These are phyloP conservation scores for Sylvicola cinctus DNA, from an alignment of 2,888 invertebrate genomes.

Conservation along the genomic window DNA sequence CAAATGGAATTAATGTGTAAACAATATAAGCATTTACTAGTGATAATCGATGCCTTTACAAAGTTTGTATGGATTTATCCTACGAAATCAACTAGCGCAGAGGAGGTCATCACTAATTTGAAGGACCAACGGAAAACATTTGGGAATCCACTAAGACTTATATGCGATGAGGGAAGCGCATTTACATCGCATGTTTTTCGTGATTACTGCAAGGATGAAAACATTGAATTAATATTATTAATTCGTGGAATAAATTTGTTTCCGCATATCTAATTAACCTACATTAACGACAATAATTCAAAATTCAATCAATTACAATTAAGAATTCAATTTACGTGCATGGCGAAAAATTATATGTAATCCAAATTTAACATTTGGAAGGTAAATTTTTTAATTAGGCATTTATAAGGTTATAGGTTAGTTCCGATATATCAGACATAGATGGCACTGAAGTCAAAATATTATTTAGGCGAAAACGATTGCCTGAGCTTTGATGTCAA, in stretches of 20 bases:
- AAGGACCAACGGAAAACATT: conserved; percentile 6
- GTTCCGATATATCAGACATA: background rate
- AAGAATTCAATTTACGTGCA: too few species aligned
- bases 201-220: background rate
- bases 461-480: background rate
- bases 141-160: conserved; percentile 8
- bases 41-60: conserved; percentile 14
- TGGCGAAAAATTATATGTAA: too few species aligned
- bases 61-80: conserved; percentile 12
- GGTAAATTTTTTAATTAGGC: too few species aligned
- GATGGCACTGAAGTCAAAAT: background rate
- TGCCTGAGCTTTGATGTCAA: too few species aligned
- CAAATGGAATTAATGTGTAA: conserved; percentile 14
- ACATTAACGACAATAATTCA: too few species aligned
- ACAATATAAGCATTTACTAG: conserved; percentile 13
- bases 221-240: background rate
- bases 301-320: too few species aligned
- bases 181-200: conserved; percentile 7
- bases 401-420: background rate
- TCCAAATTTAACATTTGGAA: too few species aligned
- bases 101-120: conserved; percentile 2
- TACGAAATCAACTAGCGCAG: background rate
- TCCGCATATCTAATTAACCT: background rate
- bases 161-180: conserved; percentile 8
- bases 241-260: background rate